Base-by-base conservation (phyloP, 1,140 invertebrate genomes). In the Subanguina moxae region DNA sequence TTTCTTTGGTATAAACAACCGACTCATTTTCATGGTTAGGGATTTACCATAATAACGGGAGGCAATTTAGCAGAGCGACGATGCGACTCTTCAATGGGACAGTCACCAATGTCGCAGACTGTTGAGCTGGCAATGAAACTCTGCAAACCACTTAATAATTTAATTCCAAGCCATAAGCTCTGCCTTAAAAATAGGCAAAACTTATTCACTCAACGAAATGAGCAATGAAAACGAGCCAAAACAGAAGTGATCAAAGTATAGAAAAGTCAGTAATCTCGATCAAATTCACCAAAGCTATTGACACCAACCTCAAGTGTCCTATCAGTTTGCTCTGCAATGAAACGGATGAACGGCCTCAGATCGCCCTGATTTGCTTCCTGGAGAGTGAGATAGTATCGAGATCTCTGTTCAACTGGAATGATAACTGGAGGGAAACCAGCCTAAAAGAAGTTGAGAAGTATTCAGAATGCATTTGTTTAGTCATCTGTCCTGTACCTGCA, bases 381-480 rank as follows among this genome's bases (percentile, higher is more conserved):
- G 15, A 97, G 84, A 76, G 90, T 88, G 72, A 92, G 88, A 82
- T 95, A 96, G 77, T 88, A 88, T 23, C 81, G 72, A 23, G 85
- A 82, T 74, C 91, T 86, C 76, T 96, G 90, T 79, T 94, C 90
- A 76, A 95, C 94, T 62, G 90, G 87, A 63, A 97, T 91, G 59
- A 95, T 94, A 5, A 95, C 91, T 0, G 94, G 93, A 1, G 94
- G 94, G 85, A 91, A 97, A 0, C 93, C 94, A n/a, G 91, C 90
- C 48, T 52, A 21, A 52, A 52, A 7, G 3, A 38, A 5, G 3
- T 38, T 38, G 11, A n/a, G n/a, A n/a, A n/a, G 11, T 38, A 11
- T 11, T 38, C 3, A 38, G 32, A 5, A 38, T 38, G 11, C 32
- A 38, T 5, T 38, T 11, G 32, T 38, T 11, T 38, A 11, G 11